A percentile compares a stretch with the other conserved stretches of the same genome.
Evolutionary conservation across 2,113 vertebrate species (phyloP).

Genomic region (Urocynchramus pylzowi): DNA sequence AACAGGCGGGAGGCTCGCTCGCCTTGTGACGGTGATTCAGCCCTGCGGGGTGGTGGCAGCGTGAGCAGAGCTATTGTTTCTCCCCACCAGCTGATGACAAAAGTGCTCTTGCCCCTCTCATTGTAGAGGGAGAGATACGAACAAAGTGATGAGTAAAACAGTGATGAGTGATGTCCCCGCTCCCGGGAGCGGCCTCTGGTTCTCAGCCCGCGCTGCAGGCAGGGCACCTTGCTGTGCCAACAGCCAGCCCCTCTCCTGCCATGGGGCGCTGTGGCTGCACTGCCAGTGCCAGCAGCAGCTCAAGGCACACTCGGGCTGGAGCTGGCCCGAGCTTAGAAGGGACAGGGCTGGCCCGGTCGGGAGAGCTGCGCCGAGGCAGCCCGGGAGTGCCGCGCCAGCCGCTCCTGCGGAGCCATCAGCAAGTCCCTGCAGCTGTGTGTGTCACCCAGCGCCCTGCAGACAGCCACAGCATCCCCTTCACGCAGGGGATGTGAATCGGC

Average conservation of each 20-base stretch:
- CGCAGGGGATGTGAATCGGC: rapidly evolving
- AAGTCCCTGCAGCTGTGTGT: neutral
- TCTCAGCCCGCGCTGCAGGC: neutral
- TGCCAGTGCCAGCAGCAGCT: neutral
- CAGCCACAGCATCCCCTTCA: neutral
- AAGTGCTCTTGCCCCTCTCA: neutral
- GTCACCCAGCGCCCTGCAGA: neutral
- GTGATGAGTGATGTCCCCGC: neutral
- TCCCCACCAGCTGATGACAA: neutral
- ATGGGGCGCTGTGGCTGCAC: rapidly evolving
- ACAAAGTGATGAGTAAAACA: neutral
- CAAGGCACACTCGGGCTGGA: rapidly evolving
- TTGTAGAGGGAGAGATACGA: neutral
- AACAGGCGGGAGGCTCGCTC: neutral
- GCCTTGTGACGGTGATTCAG: conserved; percentile 54
- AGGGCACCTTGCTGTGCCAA: neutral
- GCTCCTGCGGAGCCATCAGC: neutral
- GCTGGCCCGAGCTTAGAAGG: neutral
- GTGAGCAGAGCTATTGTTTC: conserved; percentile 8
- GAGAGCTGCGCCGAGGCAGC: neutral
- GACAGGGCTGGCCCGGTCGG: rapidly evolving
- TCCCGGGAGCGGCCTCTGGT: neutral
- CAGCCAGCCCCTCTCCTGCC: neutral
- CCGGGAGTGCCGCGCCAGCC: neutral
- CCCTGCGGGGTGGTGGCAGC: neutral